A percentile compares a stretch with the other conserved stretches of the same genome.
These are phyloP conservation scores for Micrastur ruficollis DNA, from an alignment of 2,797 vertebrate genomes.

Conservation along the genomic window DNA sequence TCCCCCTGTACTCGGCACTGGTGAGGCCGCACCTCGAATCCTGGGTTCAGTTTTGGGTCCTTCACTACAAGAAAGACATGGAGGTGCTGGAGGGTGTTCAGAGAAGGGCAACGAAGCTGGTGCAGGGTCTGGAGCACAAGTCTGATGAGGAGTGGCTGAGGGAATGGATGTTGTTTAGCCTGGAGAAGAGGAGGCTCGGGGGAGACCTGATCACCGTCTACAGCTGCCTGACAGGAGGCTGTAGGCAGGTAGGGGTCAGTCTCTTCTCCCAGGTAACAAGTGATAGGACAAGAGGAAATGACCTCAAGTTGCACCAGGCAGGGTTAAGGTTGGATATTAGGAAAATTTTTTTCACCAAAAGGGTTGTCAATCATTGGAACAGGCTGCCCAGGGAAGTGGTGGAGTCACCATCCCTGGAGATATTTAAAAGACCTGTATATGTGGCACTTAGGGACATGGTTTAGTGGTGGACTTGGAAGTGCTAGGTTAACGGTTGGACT, in stretches of 20 bases:
- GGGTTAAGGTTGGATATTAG: background rate
- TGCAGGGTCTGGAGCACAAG: too few relatives aligned
- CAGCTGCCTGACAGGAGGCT: too few relatives aligned
- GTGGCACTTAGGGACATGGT: background rate
- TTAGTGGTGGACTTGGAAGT: background rate
- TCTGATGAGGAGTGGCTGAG: too few relatives aligned
- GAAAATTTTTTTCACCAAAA: background rate
- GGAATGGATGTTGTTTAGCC: too few relatives aligned
- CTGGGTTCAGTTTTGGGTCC: too few relatives aligned
- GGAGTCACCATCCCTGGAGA: background rate
- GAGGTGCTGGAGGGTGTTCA: too few relatives aligned
- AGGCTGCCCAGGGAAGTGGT: background rate
- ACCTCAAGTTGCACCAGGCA: background rate
- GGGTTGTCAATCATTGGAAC: background rate
- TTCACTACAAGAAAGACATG: too few relatives aligned
- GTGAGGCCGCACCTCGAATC: too few relatives aligned
- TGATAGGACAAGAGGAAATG: background rate
- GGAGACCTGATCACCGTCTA: background rate
- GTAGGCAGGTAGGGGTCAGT: too few relatives aligned
- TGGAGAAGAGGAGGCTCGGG: background rate
- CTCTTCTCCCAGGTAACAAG: too few relatives aligned
- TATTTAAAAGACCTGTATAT: background rate
- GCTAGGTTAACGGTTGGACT: fast-evolving
- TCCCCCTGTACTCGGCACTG: too few relatives aligned
- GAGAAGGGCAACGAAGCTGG: too few relatives aligned